A percentile compares a stretch with the other conserved stretches of the same genome.
Evolutionary conservation across 2,888 invertebrate genomes (phyloP).

Genomic region (Tenodera sinensis): DNA sequence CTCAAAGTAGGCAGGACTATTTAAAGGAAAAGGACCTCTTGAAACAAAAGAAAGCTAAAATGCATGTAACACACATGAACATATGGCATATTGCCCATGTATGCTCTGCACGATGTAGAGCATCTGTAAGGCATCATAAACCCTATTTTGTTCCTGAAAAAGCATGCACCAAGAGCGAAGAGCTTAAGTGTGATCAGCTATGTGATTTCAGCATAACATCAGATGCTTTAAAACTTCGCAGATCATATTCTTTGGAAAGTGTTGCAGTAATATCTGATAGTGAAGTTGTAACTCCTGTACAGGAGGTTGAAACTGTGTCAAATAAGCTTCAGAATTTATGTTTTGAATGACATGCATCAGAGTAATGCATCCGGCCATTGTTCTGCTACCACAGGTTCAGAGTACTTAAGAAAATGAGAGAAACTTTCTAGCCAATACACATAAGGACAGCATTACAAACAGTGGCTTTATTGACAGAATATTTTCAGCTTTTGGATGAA

Average conservation of each 20-base stretch:
- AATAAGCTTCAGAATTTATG: conserved; percentile 50
- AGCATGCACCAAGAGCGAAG: conserved; percentile 60
- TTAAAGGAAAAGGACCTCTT: conserved; percentile 50
- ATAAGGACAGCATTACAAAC: too few species aligned
- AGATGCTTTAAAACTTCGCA: conserved; percentile 38
- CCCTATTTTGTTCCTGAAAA: conserved; percentile 57
- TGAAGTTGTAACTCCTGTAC: conserved; percentile 43
- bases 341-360: background rate
- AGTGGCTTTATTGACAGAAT: too few species aligned
- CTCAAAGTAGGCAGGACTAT: conserved; percentile 56
- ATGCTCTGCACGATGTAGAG: conserved; percentile 58
- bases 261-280: conserved; percentile 46
- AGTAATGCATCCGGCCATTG: background rate
- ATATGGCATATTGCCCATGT: conserved; percentile 61
- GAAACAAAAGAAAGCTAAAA: conserved; percentile 37
- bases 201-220: background rate
- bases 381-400: background rate
- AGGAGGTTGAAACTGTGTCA: conserved; percentile 60
- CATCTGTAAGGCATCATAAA: conserved; percentile 53
- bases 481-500: too few species aligned
- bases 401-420: background rate
- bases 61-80: conserved; percentile 54
- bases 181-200: conserved; percentile 35
- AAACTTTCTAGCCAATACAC: too few species aligned
- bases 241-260: conserved; percentile 60